phyloP scores from a whole-genome alignment of 2,797 vertebrate genomes.

The Lindbergichthys nudifrons region DNA sequence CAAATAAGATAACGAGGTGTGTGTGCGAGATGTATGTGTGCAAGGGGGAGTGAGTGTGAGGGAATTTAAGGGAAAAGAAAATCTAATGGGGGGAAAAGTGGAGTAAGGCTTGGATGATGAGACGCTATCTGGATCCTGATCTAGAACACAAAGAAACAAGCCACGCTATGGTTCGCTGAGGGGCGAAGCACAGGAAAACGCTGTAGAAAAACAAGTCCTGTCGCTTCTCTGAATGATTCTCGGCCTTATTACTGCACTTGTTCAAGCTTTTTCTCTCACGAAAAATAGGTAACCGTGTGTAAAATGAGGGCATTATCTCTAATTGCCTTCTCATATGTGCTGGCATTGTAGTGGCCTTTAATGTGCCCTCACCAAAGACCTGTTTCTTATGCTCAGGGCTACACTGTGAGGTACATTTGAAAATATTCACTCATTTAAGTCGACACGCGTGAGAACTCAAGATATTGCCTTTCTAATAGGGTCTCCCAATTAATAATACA shows the following conservation, averaged over 20 bases:
- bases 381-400: constrained; percentile 62
- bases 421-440: constrained; percentile 81
- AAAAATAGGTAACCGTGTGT: constrained; percentile 76
- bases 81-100: constrained; percentile 78
- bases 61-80: constrained; percentile 80
- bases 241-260: constrained; percentile 80
- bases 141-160: constrained; percentile 75
- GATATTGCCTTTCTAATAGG: constrained; percentile 74
- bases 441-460: constrained; percentile 76
- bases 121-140: constrained; percentile 79
- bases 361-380: constrained; percentile 60
- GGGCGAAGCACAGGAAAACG: constrained; percentile 54
- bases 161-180: constrained; percentile 71
- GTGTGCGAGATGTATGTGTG: constrained; percentile 74
- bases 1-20: constrained; percentile 83
- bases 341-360: constrained; percentile 59
- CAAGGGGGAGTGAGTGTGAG: constrained; percentile 68
- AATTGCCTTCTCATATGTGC: constrained; percentile 76
- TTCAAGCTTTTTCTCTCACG: constrained; percentile 72
- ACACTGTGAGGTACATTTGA: constrained; percentile 72
- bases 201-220: constrained; percentile 67
- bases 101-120: constrained; percentile 79
- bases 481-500: constrained; percentile 69
- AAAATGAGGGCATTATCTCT: constrained; percentile 77
- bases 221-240: constrained; percentile 43